Conservation (phyloP, 2,797 vertebrate species). For the Acipenser oxyrinchus region DNA sequence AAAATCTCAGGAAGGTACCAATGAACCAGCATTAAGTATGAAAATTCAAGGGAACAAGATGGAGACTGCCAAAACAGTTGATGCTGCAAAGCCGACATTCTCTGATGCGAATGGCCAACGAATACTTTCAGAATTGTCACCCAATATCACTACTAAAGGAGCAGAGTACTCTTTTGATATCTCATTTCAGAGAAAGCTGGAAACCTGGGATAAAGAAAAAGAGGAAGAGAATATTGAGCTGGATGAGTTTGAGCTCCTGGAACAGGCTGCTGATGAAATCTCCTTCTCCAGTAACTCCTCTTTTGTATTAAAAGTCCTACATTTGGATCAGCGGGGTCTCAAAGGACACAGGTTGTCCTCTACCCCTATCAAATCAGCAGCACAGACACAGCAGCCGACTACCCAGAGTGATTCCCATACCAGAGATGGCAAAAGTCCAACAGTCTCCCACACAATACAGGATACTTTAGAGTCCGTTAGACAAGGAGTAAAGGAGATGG, state of each 20-base stretch:
- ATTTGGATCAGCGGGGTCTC: constrained; percentile 59
- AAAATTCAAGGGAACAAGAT: constrained; percentile 42
- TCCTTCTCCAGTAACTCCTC: constrained; percentile 96
- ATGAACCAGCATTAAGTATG: constrained; percentile 19
- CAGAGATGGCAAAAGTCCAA: neutral
- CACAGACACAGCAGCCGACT: constrained; percentile 30
- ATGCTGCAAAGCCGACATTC: neutral
- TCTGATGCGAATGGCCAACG: constrained; percentile 2
- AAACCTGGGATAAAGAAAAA: constrained; percentile 67
- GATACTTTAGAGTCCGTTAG: neutral
- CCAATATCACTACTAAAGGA: constrained; percentile 20
- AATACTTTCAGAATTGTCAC: constrained; percentile 12
- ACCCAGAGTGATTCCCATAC: neutral
- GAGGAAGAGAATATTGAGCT: constrained; percentile 77
- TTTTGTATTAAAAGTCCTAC: constrained; percentile 76
- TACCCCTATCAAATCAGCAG: constrained; percentile 77
- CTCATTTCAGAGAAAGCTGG: constrained; percentile 75
- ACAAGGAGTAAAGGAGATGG: neutral
- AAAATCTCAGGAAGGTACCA: constrained; percentile 13
- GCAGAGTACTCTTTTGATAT: constrained; percentile 64
- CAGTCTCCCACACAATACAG: neutral
- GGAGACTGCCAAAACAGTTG: constrained; percentile 21
- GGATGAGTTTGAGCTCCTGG: constrained; percentile 92
- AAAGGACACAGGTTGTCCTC: constrained; percentile 72
- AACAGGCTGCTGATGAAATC: constrained; percentile 88